Evolutionary conservation across 2,797 vertebrate species (phyloP).

Genomic region (Melanotaenia boesemani): DNA sequence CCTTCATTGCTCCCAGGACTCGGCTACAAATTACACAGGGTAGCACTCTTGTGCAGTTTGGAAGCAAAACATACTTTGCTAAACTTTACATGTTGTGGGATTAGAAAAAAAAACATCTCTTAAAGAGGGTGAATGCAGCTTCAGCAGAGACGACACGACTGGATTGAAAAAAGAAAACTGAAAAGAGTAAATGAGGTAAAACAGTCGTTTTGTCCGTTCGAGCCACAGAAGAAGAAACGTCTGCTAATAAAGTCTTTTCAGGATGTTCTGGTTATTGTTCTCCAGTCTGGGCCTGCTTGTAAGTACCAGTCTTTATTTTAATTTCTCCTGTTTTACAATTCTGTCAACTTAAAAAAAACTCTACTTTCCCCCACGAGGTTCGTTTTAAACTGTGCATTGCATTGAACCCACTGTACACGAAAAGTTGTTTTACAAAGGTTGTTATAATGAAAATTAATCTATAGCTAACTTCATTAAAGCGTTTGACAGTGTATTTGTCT

Average conservation of each 20-base stretch:
- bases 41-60: slow-evolving; percentile 7
- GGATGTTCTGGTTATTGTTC: slow-evolving; percentile 74
- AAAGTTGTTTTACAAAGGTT: background rate
- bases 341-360: background rate
- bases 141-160: slow-evolving; percentile 41
- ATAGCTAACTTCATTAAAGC: background rate
- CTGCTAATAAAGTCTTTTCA: slow-evolving; percentile 40
- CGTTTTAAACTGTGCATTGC: background rate
- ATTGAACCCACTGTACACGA: background rate
- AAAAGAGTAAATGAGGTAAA: slow-evolving; percentile 55
- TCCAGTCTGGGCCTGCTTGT: slow-evolving; percentile 59
- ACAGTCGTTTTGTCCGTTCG: background rate
- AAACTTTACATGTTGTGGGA: background rate
- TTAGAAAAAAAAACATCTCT: too few relatives aligned
- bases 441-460: background rate
- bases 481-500: background rate
- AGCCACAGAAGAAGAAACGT: background rate
- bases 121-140: slow-evolving; percentile 42
- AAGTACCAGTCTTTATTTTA: slow-evolving; percentile 50
- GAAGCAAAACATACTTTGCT: background rate
- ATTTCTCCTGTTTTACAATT: background rate
- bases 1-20: slow-evolving; percentile 45
- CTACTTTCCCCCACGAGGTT: too few relatives aligned
- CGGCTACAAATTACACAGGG: slow-evolving; percentile 7
- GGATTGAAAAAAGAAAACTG: slow-evolving; percentile 56